Base-by-base conservation (phyloP, 2,888 invertebrate genomes). In the Chalcis sispes region DNA sequence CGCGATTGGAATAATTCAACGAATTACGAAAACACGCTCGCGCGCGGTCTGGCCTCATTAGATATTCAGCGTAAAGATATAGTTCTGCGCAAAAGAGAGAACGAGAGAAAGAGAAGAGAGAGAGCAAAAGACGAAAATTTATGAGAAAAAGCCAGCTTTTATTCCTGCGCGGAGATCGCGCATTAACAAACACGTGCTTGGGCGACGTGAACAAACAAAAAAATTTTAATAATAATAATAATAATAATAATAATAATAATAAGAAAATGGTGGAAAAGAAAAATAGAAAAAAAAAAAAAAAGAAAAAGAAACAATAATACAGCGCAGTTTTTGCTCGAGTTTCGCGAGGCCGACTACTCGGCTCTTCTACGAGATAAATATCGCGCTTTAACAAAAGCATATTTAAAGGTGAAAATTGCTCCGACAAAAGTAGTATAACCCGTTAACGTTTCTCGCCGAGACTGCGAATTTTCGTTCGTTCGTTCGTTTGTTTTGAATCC, bases 11-110 rank as follows among this genome's bases (percentile, higher is more conserved):
- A 88, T 88, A 88, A 87, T 85, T 85, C 85, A 83, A 82, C 81
- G 83, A 87, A 88, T 88, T 88, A 87, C 85, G 50, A 86, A 85
- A 84, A 85, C 87, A 86, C 86, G 86, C 85, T 84, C 81, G 85
- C 81, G 81, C 84, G 88, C 83, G 88, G 88, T 88, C 85, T 85
- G 86, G 84, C 83, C 86, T 88, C 87, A 85, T 88, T 87, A 86
- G 85, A 83, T 85, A 84, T 84, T 82, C 84, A 83, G 84, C 81
- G 81, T 83, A 83, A 84, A 85, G 85, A 85, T 84, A 85, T 58
- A 75, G 83, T 83, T 85, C 80, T 81, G 81, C 81, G 81, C 70
- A 77, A 77, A 76, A 66, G n/a, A n/a, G n/a, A n/a, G n/a, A n/a
- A n/a, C n/a, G n/a, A n/a, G n/a, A n/a, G n/a, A n/a, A n/a, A n/a